Evolutionary conservation across 2,113 vertebrate genomes (phyloP), one percentile per base, ranked within the genome.

Genomic region (Brachyhypopomus gauderio): DNA sequence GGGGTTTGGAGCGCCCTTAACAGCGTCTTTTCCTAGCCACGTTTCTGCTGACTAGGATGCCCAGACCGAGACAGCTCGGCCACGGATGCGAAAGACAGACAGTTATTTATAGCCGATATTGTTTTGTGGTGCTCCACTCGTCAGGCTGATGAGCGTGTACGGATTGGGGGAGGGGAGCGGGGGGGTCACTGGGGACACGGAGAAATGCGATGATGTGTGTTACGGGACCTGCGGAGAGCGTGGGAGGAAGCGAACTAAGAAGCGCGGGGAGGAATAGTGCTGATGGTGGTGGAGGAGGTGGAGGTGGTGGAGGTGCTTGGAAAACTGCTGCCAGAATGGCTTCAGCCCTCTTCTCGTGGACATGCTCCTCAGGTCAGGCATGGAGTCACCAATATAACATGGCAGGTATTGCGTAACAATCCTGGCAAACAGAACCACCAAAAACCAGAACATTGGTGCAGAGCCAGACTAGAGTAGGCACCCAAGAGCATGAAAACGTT

Each of bases 71-170:
- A 16, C 36, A 27, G 59, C 25, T 27, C 52, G 67, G 80, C 56
- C 62, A 63, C 74, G 38, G 5, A 12, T 0, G 45, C 25, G 22
- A 52, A 23, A 63, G 17, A 81, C 70, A 80, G 59, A 86, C 41
- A 81, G 81, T 77, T 89, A 90, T 89, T 90, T 89, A 90, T 88
- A 90, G 87, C 81, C 84, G 84, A 89, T 62, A 81, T 58, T 3
- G 73, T 92, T 88, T 89, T 30, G 30, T 72, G 72, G 34, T 81
- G 89, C 87, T 89, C 77, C 85, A 87, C 79, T 84, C 84, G 83
- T 58, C 85, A 66, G 22, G 66, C 56, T 84, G 75, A 70, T 52
- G 67, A 85, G 55, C 60, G 48, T 34, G 16, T 72, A 41, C 41
- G 41, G 41, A 56, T 23, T 55, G 38, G 72, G 27, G 30, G 19